Conservation (phyloP, 2,113 vertebrate genomes). For the Melanostigma gelatinosum region DNA sequence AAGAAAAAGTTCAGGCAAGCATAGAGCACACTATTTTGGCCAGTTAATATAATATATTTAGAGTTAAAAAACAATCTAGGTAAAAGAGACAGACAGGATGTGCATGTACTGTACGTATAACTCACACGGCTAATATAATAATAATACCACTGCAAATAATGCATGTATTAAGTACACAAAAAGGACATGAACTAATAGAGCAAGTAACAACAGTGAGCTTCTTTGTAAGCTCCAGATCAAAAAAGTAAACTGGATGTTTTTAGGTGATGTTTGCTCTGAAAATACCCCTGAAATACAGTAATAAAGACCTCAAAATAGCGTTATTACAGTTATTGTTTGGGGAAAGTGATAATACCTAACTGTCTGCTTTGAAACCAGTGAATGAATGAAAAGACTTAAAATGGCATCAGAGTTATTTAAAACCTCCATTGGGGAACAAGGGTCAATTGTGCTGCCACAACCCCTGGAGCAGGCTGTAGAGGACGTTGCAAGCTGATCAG, state of each 20-base stretch:
- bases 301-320: constrained; percentile 41
- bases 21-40: background rate
- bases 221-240: constrained; percentile 53
- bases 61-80: background rate
- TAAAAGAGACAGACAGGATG: background rate
- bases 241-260: constrained; percentile 38
- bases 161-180: background rate
- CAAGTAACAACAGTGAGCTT: constrained; percentile 37
- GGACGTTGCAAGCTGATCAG: constrained; percentile 65
- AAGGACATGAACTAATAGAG: constrained; percentile 59
- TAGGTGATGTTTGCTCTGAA: constrained; percentile 15
- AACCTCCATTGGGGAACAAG: constrained; percentile 78
- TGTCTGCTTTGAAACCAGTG: constrained; percentile 53
- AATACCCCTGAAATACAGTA: constrained; percentile 16
- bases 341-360: constrained; percentile 22
- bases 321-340: constrained; percentile 60
- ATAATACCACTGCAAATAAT: constrained; percentile 1
- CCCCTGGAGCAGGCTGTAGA: constrained; percentile 87
- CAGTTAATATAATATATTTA: background rate
- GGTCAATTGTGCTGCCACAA: constrained; percentile 82
- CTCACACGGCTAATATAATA: constrained; percentile 12
- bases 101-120: background rate
- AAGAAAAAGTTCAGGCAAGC: background rate
- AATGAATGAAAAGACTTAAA: constrained; percentile 75
- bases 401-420: constrained; percentile 80